These are phyloP conservation scores for Archips crataeganus DNA, from an alignment of 2,888 invertebrate genomes.

Conservation along the genomic window DNA sequence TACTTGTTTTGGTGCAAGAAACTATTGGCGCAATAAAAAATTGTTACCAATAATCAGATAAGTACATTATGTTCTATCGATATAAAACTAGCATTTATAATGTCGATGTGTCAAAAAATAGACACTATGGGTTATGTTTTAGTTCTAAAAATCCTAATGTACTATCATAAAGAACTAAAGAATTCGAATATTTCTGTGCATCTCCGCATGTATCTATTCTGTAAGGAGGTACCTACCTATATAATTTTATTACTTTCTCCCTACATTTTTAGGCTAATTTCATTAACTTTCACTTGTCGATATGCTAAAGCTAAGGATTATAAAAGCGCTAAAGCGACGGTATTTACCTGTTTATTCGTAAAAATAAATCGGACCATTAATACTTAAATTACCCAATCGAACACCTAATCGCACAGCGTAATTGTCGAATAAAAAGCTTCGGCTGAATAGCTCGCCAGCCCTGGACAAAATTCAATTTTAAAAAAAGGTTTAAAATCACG, in stretches of 20 bases:
- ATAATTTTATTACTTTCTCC: no score
- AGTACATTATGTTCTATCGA: not conserved
- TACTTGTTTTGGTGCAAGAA: constrained; percentile 1
- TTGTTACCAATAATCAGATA: not conserved
- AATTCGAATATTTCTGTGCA: no score
- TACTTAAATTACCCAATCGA: not conserved
- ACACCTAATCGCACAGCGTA: constrained; percentile 24
- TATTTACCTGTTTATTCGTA: constrained; percentile 28
- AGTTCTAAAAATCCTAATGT: no score
- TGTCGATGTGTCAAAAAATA: no score
- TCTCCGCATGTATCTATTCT: no score
- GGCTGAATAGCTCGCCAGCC: not conserved
- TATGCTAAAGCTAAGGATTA: constrained; percentile 2
- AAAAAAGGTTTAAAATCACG: not conserved
- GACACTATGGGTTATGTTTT: no score
- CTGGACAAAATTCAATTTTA: not conserved
- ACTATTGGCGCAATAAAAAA: not conserved
- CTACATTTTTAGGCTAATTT: no score
- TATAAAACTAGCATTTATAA: not conserved
- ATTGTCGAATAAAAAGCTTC: constrained; percentile 24
- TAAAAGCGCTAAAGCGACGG: constrained; percentile 31
- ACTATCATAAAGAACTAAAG: no score
- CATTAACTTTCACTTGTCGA: not conserved
- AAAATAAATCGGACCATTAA: constrained; percentile 4
- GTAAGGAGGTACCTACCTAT: no score